Percentiles rank a stretch among this genome's conserved stretches.
Conservation (phyloP, 2,113 vertebrate species). For the Castor canadensis region DNA sequence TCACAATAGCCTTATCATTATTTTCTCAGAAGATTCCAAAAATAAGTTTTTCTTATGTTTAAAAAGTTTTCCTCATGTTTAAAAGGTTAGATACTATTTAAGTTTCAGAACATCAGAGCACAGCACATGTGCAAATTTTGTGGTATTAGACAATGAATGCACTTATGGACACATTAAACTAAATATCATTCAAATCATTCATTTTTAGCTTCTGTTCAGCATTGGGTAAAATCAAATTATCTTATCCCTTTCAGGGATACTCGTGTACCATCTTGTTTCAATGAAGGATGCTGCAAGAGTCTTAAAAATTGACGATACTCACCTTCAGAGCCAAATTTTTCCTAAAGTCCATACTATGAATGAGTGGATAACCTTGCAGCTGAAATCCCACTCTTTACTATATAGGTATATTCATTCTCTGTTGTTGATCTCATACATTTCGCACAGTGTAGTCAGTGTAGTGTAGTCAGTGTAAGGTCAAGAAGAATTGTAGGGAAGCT, state of each 20-base stretch:
- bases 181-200: background rate
- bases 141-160: background rate
- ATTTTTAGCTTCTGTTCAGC: background rate
- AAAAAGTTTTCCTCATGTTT: background rate
- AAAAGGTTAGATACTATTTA: slow-evolving; percentile 34
- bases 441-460: background rate
- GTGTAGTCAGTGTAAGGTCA: background rate
- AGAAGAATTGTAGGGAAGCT: background rate
- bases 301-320: background rate
- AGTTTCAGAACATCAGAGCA: background rate
- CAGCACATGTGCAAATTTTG: background rate
- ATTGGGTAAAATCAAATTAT: background rate
- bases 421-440: background rate
- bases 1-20: background rate
- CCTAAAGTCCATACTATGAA: background rate
- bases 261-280: background rate
- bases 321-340: background rate
- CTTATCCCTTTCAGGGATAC: background rate
- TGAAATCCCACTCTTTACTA: no score
- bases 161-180: background rate
- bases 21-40: slow-evolving; percentile 56
- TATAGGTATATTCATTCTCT: background rate
- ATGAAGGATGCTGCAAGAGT: background rate
- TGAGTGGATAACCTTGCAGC: background rate
- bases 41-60: background rate